Evolutionary conservation across 2,113 vertebrate genomes (phyloP).

Genomic region (Heterocephalus glaber): DNA sequence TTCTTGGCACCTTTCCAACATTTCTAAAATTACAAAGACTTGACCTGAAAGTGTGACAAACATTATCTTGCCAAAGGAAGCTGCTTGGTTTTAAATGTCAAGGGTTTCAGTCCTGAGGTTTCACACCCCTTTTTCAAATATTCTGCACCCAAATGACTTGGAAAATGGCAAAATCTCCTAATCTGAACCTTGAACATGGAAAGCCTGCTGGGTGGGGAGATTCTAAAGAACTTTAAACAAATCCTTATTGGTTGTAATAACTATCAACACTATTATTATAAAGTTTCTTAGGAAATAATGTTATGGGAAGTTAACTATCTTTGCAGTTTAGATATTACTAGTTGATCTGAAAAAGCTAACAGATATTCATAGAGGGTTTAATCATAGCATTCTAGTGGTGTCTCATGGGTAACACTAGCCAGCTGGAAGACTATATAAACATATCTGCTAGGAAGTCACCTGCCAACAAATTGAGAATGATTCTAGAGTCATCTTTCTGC

Average conservation of each 20-base stretch:
- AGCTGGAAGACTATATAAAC: not conserved
- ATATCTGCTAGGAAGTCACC: not conserved
- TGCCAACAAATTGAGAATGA: not conserved
- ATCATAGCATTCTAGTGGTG: not conserved
- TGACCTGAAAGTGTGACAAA: not conserved
- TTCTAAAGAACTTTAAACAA: not conserved
- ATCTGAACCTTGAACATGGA: not conserved
- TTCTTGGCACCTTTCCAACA: not conserved
- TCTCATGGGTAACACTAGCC: not conserved
- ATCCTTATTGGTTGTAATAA: not conserved
- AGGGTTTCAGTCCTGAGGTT: not conserved
- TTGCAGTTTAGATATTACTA: not conserved
- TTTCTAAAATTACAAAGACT: not conserved
- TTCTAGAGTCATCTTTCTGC: not conserved
- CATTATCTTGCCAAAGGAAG: not conserved
- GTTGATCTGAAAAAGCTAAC: not conserved
- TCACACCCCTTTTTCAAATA: conserved; percentile 4
- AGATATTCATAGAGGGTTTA: not conserved
- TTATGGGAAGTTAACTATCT: not conserved
- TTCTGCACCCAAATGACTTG: not conserved
- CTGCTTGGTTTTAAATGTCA: conserved; percentile 45
- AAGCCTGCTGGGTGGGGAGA: not conserved
- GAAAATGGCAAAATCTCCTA: not conserved
- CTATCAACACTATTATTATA: not conserved
- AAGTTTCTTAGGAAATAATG: not conserved